These are phyloP conservation scores for Gopherus evgoodei DNA, from an alignment of 2,113 vertebrate genomes.

Conservation along the genomic window DNA sequence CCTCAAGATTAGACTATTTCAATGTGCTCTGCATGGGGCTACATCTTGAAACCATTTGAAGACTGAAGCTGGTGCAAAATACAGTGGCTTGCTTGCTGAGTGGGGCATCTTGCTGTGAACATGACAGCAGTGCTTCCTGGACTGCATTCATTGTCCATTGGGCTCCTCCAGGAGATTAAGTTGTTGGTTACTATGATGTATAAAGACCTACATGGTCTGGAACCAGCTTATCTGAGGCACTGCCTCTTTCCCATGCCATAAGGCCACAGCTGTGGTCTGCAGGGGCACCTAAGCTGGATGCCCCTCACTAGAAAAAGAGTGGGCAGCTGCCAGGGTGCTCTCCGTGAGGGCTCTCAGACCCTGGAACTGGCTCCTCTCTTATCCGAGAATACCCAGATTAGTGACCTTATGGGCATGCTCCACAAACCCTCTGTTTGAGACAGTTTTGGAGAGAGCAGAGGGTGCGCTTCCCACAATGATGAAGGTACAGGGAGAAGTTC, in stretches of 20 bases:
- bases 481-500: not conserved
- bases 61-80: not conserved
- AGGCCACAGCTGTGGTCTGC: too few relatives aligned
- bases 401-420: not conserved
- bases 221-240: not conserved
- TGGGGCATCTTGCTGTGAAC: not conserved
- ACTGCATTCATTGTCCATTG: not conserved
- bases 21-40: not conserved
- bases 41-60: not conserved
- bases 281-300: not conserved
- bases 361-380: not conserved
- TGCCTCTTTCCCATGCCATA: not conserved
- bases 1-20: not conserved
- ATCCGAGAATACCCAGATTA: not conserved
- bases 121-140: not conserved
- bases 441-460: not conserved
- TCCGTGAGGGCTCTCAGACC: not conserved
- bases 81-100: not conserved
- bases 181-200: not conserved
- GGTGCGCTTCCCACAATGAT: not conserved
- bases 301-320: not conserved
- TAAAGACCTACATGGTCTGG: not conserved
- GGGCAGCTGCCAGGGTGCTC: not conserved
- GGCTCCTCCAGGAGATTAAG: not conserved
- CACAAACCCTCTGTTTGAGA: too few relatives aligned